Conservation (phyloP, 2,888 invertebrate genomes). For the Neoaliturus tenellus region DNA sequence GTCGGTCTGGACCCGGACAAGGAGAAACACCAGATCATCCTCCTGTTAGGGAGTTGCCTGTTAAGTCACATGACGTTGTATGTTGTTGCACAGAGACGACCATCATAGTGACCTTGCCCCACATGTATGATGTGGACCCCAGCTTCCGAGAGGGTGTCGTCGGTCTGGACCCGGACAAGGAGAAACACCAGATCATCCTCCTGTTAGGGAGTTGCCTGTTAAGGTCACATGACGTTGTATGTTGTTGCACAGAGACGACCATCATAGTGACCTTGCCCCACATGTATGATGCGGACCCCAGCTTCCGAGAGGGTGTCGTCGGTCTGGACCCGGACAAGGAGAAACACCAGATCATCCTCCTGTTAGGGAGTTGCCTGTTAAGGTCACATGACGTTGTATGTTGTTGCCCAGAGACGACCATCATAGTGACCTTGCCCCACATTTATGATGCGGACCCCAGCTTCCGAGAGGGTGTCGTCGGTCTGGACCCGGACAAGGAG, state of each 20-base stretch:
- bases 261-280: slow-evolving; percentile 88
- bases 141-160: slow-evolving; percentile 73
- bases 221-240: no score
- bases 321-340: slow-evolving; percentile 81
- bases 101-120: slow-evolving; percentile 85
- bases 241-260: slow-evolving; percentile 76
- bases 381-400: background rate
- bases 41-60: slow-evolving; percentile 92
- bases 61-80: no score
- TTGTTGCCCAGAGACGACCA: slow-evolving; percentile 77
- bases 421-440: slow-evolving; percentile 88
- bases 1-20: slow-evolving; percentile 81
- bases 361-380: no score
- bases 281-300: slow-evolving; percentile 79
- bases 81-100: slow-evolving; percentile 76
- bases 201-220: no score
- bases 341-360: slow-evolving; percentile 83
- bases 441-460: slow-evolving; percentile 79
- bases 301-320: slow-evolving; percentile 73
- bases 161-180: slow-evolving; percentile 80
- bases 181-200: slow-evolving; percentile 83
- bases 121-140: slow-evolving; percentile 81
- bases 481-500: slow-evolving; percentile 80
- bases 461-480: slow-evolving; percentile 74
- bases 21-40: slow-evolving; percentile 82